phyloP scores from a whole-genome alignment of 2,888 invertebrate species.

The Ormyrus thymus region DNA sequence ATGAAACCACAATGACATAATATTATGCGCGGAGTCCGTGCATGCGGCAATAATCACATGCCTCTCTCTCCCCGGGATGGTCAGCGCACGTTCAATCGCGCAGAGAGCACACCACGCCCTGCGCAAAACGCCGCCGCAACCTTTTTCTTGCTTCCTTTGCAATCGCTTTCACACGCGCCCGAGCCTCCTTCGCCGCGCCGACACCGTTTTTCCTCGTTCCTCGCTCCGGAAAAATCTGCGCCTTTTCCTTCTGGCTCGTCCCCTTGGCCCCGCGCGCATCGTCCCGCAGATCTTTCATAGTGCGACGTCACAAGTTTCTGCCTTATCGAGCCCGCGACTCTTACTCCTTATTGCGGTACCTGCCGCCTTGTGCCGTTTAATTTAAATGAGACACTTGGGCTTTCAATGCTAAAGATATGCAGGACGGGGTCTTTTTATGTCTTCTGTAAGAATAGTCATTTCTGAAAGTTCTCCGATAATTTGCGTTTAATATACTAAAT shows the following conservation, averaged over 20 bases:
- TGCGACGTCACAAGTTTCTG: slow-evolving; percentile 49
- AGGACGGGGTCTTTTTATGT: no score
- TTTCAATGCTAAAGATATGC: neutral
- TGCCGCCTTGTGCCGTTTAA: slow-evolving; percentile 5
- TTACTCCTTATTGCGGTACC: neutral
- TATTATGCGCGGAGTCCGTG: slow-evolving; percentile 61
- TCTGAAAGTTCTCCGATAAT: no score
- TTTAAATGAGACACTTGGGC: neutral
- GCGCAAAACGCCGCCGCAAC: slow-evolving; percentile 31
- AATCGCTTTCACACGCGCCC: slow-evolving; percentile 52
- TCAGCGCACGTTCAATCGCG: slow-evolving; percentile 31
- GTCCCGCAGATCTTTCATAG: slow-evolving; percentile 48
- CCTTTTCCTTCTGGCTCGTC: slow-evolving; percentile 30
- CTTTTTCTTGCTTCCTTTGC: slow-evolving; percentile 22
- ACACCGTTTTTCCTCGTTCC: slow-evolving; percentile 32
- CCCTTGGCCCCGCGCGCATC: slow-evolving; percentile 38
- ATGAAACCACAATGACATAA: slow-evolving; percentile 68
- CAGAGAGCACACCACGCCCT: slow-evolving; percentile 40
- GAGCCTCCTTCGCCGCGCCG: no score
- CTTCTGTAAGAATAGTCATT: no score
- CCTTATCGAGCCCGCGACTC: slow-evolving; percentile 13
- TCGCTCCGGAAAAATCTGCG: slow-evolving; percentile 38
- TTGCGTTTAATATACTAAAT: no score
- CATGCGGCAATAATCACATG: slow-evolving; percentile 63
- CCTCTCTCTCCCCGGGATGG: slow-evolving; percentile 37